Percentiles rank a stretch among this genome's conserved stretches.
Conservation (phyloP, 2,888 invertebrate species). For the Eustalomyia histrio region DNA sequence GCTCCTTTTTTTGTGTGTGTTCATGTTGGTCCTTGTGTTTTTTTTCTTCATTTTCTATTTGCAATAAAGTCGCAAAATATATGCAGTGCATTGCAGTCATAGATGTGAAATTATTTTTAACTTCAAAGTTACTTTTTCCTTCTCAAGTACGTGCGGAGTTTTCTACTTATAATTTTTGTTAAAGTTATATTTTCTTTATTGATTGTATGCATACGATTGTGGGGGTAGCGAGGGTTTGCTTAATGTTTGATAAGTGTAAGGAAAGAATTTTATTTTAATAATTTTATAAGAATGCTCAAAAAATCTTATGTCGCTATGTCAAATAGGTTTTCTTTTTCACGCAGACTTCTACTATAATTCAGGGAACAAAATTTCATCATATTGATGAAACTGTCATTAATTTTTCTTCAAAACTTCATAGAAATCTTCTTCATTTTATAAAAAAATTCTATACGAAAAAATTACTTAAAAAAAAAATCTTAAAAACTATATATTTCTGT, state of each 20-base stretch:
- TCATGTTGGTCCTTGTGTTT: not conserved
- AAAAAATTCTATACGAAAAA: too few relatives aligned
- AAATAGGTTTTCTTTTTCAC: too few relatives aligned
- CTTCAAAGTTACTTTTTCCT: conserved; percentile 26
- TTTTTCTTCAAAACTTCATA: too few relatives aligned
- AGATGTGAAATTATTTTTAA: not conserved
- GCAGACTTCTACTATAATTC: too few relatives aligned
- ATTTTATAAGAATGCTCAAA: too few relatives aligned
- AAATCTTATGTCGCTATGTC: too few relatives aligned
- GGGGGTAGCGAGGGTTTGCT: not conserved
- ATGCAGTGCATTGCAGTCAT: not conserved
- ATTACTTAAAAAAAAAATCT: too few relatives aligned
- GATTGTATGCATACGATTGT: conserved; percentile 10
- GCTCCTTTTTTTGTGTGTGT: conserved; percentile 2
- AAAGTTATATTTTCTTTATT: not conserved
- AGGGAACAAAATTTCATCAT: too few relatives aligned
- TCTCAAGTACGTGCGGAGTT: conserved; percentile 27
- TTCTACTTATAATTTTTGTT: conserved; percentile 17
- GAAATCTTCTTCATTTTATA: too few relatives aligned
- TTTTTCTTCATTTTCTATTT: conserved; percentile 9
- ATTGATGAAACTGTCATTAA: too few relatives aligned
- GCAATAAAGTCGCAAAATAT: conserved; percentile 14
- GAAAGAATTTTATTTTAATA: conserved; percentile 9
- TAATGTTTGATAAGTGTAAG: not conserved
- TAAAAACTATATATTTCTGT: too few relatives aligned